A percentile compares a stretch with the other conserved stretches of the same genome.
These are phyloP conservation scores for Alces alces DNA, from an alignment of 2,113 vertebrate genomes.

Conservation along the genomic window DNA sequence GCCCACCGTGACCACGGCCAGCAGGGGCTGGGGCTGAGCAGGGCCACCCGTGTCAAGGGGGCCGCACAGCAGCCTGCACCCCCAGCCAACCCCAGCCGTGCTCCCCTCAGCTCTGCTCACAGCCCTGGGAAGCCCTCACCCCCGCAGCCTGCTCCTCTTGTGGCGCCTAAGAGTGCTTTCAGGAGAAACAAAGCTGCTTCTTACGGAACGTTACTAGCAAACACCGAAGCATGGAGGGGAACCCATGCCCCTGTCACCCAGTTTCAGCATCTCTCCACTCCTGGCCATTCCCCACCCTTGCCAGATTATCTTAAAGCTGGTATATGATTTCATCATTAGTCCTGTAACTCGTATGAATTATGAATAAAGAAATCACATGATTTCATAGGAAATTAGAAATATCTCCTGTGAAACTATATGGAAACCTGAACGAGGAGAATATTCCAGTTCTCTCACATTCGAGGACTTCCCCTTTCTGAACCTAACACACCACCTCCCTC, in stretches of 20 bases:
- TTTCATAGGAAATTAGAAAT: not conserved
- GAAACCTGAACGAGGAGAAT: not conserved
- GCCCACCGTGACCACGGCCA: not conserved
- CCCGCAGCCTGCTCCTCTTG: not conserved
- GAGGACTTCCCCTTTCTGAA: not conserved
- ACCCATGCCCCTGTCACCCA: accelerated
- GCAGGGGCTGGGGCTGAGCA: not conserved
- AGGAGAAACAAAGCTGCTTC: not conserved
- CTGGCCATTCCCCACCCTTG: no score
- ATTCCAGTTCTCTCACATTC: not conserved
- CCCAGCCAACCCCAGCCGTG: not conserved
- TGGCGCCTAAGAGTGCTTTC: not conserved
- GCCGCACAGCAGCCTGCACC: accelerated
- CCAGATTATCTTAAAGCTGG: not conserved
- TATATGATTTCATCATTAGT: not conserved
- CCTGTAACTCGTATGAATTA: not conserved
- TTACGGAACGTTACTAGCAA: not conserved
- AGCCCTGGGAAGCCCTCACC: not conserved
- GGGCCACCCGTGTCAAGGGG: accelerated
- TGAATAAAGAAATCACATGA: not conserved
- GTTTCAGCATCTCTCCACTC: not conserved
- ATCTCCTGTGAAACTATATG: not conserved
- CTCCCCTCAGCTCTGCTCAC: not conserved
- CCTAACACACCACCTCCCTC: not conserved
- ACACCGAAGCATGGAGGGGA: not conserved